Conservation (phyloP, 2,888 invertebrate species). For the Hyppa rectilinea region DNA sequence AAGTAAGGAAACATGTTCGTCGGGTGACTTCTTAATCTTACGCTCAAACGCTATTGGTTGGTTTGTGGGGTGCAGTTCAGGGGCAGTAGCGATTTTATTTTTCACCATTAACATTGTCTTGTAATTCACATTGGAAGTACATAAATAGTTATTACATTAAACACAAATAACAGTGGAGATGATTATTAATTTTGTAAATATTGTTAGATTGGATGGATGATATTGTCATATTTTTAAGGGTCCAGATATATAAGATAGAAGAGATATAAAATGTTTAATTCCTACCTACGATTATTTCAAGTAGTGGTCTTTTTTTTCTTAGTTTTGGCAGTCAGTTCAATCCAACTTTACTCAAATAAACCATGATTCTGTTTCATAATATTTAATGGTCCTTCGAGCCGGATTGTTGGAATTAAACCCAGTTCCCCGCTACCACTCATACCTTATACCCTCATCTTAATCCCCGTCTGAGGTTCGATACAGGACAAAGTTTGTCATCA, state of each 20-base stretch:
- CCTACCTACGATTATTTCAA: background rate
- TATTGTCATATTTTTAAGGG: too few species aligned
- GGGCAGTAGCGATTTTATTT: constrained; percentile 51
- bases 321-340: background rate
- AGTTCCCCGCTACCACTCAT: constrained; percentile 42
- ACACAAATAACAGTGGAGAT: background rate
- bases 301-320: background rate
- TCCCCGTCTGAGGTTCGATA: constrained; percentile 70
- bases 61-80: constrained; percentile 24
- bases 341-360: too few species aligned
- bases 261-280: too few species aligned
- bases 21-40: constrained; percentile 83
- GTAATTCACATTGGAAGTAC: background rate
- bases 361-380: background rate
- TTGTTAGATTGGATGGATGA: too few species aligned
- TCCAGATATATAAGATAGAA: too few species aligned
- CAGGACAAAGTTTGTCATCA: constrained; percentile 77
- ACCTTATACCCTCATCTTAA: constrained; percentile 47
- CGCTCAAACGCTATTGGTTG: constrained; percentile 70
- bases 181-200: too few species aligned
- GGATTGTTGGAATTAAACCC: background rate
- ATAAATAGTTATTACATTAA: background rate
- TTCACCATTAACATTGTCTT: background rate
- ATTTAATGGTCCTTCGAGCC: constrained; percentile 3
- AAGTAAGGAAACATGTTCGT: constrained; percentile 82